phyloP scores from a whole-genome alignment of 2,113 vertebrate genomes.

The Ceyx margarethae region DNA sequence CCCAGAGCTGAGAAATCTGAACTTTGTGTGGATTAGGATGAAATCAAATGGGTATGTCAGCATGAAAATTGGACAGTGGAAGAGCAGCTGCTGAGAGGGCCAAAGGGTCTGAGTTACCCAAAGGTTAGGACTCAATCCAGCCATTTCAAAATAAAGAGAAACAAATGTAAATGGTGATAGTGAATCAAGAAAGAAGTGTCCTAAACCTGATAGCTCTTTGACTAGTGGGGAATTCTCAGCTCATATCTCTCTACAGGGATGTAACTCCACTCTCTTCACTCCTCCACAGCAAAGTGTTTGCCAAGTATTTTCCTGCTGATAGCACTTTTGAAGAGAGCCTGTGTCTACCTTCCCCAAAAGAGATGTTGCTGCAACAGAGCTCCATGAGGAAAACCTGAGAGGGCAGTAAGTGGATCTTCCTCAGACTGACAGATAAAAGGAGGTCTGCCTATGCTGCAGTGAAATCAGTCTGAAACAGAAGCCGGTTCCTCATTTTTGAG shows the following conservation, averaged over 20 bases:
- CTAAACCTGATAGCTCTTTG: background rate
- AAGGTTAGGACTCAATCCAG: background rate
- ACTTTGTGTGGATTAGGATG: conserved; percentile 12
- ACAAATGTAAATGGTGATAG: background rate
- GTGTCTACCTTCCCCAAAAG: background rate
- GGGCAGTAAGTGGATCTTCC: background rate
- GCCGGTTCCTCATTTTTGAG: background rate
- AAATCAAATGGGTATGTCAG: conserved; percentile 2
- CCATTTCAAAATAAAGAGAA: background rate
- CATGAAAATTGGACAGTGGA: conserved; percentile 2
- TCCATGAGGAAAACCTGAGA: background rate
- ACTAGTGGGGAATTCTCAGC: background rate
- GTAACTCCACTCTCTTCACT: background rate
- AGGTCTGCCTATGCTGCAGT: background rate
- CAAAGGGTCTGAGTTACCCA: background rate
- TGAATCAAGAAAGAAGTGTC: background rate
- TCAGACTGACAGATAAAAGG: background rate
- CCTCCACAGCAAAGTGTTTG: background rate
- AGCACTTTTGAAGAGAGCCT: background rate
- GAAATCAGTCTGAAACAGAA: background rate
- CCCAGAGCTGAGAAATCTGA: background rate
- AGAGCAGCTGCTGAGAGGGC: background rate
- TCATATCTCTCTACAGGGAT: background rate
- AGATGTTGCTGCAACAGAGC: background rate
- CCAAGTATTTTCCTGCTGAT: background rate